Evolutionary conservation across 2,797 vertebrate species (phyloP), one percentile per base, ranked within the genome.

Genomic region (Oryzias sinensis): DNA sequence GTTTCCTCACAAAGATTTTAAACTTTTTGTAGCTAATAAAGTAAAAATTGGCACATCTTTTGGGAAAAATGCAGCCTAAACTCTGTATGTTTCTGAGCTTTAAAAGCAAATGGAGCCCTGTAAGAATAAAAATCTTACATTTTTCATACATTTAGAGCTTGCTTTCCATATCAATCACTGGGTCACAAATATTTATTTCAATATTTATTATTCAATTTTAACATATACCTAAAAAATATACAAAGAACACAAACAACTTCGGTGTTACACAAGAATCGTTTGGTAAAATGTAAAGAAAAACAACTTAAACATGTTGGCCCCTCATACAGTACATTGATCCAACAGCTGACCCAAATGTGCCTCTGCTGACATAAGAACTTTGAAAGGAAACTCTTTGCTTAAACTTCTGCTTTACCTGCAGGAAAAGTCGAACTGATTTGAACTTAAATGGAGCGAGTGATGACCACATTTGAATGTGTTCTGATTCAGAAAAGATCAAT

Each of bases 211-310:
- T 71, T 79, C 5, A 65, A 53, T 79, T 71, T 4, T 70, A 75
- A 81, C 57, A 77, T 43, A 49, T 70, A 80, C 49, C 72, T 70
- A 71, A 65, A 68, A 84, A 86, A 80, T 76, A 85, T 80, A 88
- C 72, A 83, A 87, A 87, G 46, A 9, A 5, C 45, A 47, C 13
- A 13, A 20, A n/a, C 43, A 44, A 44, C 43, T 44, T 44, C 16
- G 17, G 33, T 0, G 9, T 20, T 46, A 46, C 9, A 46, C 18
- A 46, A 46, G 22, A 18, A 46, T 9, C 65, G 59, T 51, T 18
- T 64, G 17, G 63, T 77, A 89, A 80, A 47, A 48, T 56, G 48
- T 40, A 79, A 62, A 76, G 33, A n/a, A 67, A 79, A 65, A 78
- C 55, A 6, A 83, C 75, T 82, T 49, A 65, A 44, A 84, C 65